Evolutionary conservation across 1,140 invertebrate genomes (phyloP).

Genomic region (Aphaenogaster floridana): DNA sequence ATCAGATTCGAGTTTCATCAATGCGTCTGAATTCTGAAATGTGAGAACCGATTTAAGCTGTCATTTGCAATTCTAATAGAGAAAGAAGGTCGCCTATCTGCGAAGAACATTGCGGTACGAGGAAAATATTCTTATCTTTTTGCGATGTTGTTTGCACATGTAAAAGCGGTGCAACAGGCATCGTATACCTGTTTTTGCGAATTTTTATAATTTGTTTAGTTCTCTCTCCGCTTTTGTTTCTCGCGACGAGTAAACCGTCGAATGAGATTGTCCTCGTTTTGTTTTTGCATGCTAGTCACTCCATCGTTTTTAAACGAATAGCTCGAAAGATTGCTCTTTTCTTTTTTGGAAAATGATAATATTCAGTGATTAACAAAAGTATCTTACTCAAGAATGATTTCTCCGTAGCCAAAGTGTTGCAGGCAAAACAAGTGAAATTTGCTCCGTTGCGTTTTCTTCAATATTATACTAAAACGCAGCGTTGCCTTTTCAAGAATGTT

Average conservation of each 20-base stretch:
- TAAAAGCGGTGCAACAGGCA: neutral
- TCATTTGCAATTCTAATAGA: constrained; percentile 23
- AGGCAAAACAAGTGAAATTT: neutral
- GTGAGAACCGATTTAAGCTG: neutral
- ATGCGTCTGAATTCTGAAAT: neutral
- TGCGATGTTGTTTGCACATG: neutral
- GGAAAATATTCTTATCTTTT: neutral
- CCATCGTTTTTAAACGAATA: neutral
- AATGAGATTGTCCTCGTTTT: neutral
- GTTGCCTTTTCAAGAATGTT: neutral
- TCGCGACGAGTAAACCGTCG: neutral
- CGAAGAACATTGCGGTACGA: neutral
- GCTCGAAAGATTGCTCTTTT: neutral
- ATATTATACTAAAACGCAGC: neutral
- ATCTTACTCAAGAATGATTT: neutral
- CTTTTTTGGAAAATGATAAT: neutral
- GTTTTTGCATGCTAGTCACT: neutral
- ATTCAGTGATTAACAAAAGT: neutral
- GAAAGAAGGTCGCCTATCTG: neutral
- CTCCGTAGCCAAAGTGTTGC: neutral
- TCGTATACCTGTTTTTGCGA: constrained; percentile 17
- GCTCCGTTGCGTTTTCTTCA: neutral
- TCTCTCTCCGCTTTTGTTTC: neutral
- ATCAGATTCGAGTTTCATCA: neutral
- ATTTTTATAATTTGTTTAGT: constrained; percentile 28